Percentiles rank a stretch among this genome's conserved stretches.
Conservation (phyloP, 2,113 vertebrate genomes). For the Nansenia antarctica region DNA sequence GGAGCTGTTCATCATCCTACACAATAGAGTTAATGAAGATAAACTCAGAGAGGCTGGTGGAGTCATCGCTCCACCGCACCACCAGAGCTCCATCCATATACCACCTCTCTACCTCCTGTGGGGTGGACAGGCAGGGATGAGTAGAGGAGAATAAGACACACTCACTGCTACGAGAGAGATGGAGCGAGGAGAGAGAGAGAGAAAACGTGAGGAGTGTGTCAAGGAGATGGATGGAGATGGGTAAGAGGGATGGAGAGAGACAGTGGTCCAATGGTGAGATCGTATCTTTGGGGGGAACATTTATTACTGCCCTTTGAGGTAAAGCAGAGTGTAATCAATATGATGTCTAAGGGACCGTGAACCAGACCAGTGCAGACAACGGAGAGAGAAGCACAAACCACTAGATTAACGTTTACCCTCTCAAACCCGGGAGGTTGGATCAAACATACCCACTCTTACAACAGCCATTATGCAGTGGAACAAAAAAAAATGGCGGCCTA, state of each 20-base stretch:
- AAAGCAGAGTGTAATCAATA: not conserved
- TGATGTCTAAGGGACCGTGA: not conserved
- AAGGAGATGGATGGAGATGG: not conserved
- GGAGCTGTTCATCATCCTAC: not conserved
- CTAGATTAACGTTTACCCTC: not conserved
- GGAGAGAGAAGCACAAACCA: not conserved
- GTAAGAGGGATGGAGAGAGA: not conserved
- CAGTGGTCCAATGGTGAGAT: not conserved
- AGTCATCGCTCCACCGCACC: not conserved
- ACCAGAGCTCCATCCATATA: not conserved
- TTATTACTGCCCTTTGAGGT: not conserved
- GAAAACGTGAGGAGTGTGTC: not conserved
- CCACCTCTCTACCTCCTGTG: too few species aligned
- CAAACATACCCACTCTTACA: not conserved
- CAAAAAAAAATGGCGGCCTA: not conserved
- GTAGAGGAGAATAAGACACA: not conserved
- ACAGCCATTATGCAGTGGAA: not conserved
- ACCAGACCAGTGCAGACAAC: not conserved
- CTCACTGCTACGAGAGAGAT: not conserved
- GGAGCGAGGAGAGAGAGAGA: not conserved
- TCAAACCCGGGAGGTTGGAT: not conserved
- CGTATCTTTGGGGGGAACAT: not conserved
- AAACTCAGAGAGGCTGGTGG: not conserved
- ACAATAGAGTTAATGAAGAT: slow-evolving; percentile 17
- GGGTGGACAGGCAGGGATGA: not conserved